Conservation (phyloP, 2,113 vertebrate species). For the Nycticebus coucang region DNA sequence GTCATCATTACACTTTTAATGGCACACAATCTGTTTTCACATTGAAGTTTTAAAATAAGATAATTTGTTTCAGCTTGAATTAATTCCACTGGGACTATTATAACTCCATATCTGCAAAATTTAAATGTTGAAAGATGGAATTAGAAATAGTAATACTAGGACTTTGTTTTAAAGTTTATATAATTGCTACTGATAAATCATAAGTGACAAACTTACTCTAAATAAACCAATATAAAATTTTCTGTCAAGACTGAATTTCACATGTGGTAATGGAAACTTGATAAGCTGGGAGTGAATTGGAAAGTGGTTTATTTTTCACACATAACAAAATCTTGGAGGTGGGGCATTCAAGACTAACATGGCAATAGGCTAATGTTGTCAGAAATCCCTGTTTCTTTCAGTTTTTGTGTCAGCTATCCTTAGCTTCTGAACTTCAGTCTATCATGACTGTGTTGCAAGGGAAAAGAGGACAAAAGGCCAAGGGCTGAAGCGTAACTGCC, state of each 20-base stretch:
- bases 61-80: constrained; percentile 49
- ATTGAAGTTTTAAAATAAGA: constrained; percentile 12
- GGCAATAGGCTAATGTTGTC: too few species aligned
- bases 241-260: background rate
- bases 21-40: background rate
- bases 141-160: constrained; percentile 14
- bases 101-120: background rate
- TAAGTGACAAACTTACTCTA: background rate
- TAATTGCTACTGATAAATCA: constrained; percentile 2
- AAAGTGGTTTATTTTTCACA: background rate
- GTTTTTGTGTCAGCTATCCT: background rate
- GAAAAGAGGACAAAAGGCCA: background rate
- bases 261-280: background rate
- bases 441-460: rapidly evolving
- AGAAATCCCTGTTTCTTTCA: background rate
- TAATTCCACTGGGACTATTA: background rate
- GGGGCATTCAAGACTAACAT: background rate
- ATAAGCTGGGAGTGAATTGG: background rate
- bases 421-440: background rate
- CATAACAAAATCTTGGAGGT: background rate
- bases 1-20: background rate
- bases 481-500: background rate
- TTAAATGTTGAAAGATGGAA: background rate
- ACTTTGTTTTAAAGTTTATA: background rate
- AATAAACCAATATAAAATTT: background rate